Conservation (phyloP, 2,797 vertebrate species). For the Tapera naevia region DNA sequence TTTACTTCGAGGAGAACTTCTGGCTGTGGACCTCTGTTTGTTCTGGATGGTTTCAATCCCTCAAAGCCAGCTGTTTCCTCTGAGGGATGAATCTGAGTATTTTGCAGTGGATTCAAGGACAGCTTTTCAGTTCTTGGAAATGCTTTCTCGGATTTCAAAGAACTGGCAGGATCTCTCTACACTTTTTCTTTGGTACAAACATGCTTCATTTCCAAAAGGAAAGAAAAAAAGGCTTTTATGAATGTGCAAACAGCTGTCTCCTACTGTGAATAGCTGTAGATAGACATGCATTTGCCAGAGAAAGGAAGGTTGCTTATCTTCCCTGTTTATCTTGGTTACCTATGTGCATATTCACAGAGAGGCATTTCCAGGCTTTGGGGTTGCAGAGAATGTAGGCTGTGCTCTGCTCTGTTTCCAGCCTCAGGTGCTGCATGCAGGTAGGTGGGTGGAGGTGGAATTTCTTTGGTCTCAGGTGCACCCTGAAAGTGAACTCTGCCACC, state of each 20-base stretch:
- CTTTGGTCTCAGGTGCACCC: neutral
- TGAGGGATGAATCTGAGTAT: neutral
- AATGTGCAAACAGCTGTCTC: neutral
- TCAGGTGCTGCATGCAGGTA: neutral
- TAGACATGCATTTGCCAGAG: neutral
- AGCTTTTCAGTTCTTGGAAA: conserved; percentile 25
- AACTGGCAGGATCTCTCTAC: neutral
- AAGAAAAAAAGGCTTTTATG: neutral
- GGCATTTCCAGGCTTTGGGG: neutral
- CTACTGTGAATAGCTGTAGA: neutral
- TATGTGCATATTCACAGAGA: neutral
- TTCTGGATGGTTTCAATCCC: neutral
- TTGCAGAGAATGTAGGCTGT: neutral
- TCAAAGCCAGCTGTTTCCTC: neutral
- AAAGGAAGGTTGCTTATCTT: neutral
- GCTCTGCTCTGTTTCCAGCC: conserved; percentile 27
- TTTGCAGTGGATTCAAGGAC: neutral
- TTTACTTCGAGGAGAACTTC: neutral
- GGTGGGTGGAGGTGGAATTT: conserved; percentile 1
- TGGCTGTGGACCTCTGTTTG: neutral
- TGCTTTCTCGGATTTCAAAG: conserved; percentile 26
- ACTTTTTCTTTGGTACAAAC: neutral
- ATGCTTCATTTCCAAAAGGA: neutral
- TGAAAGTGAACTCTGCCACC: neutral
- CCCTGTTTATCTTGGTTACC: neutral